Evolutionary conservation across 2,113 vertebrate genomes (phyloP).

Genomic region (Eulemur macaco): DNA sequence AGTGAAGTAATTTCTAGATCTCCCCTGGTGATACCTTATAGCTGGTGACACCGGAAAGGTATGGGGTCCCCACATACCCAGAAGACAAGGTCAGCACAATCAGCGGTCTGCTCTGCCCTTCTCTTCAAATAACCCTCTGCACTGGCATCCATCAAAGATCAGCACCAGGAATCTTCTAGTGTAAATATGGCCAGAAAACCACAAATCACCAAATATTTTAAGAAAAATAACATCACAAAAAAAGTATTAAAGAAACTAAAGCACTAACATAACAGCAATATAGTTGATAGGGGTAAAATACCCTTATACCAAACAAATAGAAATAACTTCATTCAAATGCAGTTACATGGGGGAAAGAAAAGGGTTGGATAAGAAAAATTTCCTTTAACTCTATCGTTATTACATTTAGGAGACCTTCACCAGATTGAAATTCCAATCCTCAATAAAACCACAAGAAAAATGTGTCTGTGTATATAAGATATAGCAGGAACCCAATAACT

Average conservation of each 20-base stretch:
- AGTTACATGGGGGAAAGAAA: neutral
- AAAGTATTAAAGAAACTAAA: neutral
- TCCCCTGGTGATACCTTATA: too few species aligned
- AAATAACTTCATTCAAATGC: neutral
- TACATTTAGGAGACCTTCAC: slow-evolving; percentile 71
- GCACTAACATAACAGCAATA: neutral
- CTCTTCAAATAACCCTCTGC: neutral
- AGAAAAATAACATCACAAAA: neutral
- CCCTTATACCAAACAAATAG: neutral
- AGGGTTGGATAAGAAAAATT: neutral
- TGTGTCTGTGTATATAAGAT: slow-evolving; percentile 72
- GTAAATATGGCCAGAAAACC: neutral
- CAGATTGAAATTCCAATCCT: slow-evolving; percentile 82
- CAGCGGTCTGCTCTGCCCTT: neutral
- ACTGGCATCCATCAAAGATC: neutral
- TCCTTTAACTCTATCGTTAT: slow-evolving; percentile 63
- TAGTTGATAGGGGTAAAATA: neutral
- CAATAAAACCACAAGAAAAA: slow-evolving; percentile 80
- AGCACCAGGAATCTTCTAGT: neutral
- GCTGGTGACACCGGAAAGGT: too few species aligned
- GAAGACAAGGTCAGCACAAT: neutral
- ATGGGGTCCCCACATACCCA: too few species aligned
- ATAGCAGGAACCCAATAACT: slow-evolving; percentile 75
- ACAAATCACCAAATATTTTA: neutral
- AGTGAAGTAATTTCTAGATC: too few species aligned